These are phyloP conservation scores for Eleginops maclovinus DNA, from an alignment of 2,113 vertebrate species.

Conservation along the genomic window DNA sequence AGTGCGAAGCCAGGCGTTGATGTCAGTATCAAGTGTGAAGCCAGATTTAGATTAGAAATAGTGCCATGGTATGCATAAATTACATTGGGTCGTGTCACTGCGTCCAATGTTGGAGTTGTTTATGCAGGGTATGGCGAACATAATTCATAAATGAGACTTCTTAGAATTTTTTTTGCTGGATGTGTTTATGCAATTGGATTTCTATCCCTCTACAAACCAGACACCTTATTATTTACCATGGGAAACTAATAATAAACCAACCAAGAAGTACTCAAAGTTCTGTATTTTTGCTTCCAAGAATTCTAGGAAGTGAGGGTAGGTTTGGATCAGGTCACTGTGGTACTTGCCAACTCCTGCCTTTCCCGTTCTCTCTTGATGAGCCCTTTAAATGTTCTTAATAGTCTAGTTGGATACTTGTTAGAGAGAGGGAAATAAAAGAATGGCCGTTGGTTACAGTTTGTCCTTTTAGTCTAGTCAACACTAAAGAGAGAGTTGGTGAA, in stretches of 20 bases:
- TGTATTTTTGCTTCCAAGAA: slow-evolving; percentile 8
- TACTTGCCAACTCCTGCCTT: background rate
- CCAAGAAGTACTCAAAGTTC: background rate
- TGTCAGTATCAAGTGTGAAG: background rate
- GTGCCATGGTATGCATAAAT: background rate
- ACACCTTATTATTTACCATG: background rate
- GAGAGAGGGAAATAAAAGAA: background rate
- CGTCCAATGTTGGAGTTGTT: background rate
- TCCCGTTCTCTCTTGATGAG: background rate
- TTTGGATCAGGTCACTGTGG: background rate
- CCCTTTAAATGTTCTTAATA: background rate
- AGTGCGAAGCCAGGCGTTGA: background rate
- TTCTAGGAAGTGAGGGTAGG: slow-evolving; percentile 1
- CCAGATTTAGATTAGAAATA: background rate
- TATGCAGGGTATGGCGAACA: background rate
- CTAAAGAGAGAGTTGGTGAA: slow-evolving; percentile 31
- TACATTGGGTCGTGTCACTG: background rate
- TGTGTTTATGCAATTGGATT: slow-evolving; percentile 2
- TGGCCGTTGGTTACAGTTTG: background rate
- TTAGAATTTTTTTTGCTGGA: background rate
- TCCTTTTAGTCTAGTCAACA: background rate
- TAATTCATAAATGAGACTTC: background rate
- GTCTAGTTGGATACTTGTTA: background rate
- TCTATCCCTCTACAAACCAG: background rate
- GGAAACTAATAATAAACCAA: slow-evolving; percentile 7